Evolutionary conservation across 2,888 invertebrate species (phyloP).

Genomic region (Caenorhabditis zanzibari): DNA sequence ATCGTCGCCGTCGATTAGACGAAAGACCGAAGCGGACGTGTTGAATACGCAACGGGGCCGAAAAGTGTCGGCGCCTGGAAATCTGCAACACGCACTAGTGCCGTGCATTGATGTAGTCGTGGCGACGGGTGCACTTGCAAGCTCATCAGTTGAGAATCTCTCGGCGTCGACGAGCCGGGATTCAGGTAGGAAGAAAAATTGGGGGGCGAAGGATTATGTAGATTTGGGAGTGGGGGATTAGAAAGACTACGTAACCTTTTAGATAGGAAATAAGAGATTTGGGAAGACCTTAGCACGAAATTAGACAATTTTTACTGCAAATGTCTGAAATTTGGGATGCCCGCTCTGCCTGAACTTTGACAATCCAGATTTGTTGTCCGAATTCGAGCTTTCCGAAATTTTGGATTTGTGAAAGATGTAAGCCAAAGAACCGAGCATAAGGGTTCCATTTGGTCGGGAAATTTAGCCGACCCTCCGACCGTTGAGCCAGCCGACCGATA

Average conservation of each 20-base stretch:
- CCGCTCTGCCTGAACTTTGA: too few relatives aligned
- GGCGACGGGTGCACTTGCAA: slow-evolving; percentile 59
- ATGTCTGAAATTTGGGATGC: too few relatives aligned
- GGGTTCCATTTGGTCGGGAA: too few relatives aligned
- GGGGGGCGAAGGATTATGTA: not conserved
- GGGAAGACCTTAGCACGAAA: too few relatives aligned
- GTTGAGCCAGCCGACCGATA: too few relatives aligned
- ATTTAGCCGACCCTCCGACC: too few relatives aligned
- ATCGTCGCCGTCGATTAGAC: slow-evolving; percentile 60
- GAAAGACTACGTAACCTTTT: not conserved
- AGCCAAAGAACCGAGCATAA: too few relatives aligned
- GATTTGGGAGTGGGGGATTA: not conserved
- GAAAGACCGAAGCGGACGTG: slow-evolving; percentile 58
- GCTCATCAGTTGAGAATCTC: slow-evolving; percentile 52
- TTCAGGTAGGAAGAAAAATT: slow-evolving; percentile 31
- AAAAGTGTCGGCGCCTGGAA: slow-evolving; percentile 70
- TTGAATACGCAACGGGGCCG: slow-evolving; percentile 31
- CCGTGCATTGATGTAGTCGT: slow-evolving; percentile 68
- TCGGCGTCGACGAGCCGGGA: slow-evolving; percentile 35
- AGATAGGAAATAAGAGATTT: too few relatives aligned
- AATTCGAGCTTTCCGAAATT: too few relatives aligned
- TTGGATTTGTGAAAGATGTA: too few relatives aligned
- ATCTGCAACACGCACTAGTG: slow-evolving; percentile 64
- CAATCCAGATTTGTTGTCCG: too few relatives aligned
- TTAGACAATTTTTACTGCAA: too few relatives aligned